Base-by-base conservation (phyloP, 2,113 vertebrate species). In the Elanus axillaris region DNA sequence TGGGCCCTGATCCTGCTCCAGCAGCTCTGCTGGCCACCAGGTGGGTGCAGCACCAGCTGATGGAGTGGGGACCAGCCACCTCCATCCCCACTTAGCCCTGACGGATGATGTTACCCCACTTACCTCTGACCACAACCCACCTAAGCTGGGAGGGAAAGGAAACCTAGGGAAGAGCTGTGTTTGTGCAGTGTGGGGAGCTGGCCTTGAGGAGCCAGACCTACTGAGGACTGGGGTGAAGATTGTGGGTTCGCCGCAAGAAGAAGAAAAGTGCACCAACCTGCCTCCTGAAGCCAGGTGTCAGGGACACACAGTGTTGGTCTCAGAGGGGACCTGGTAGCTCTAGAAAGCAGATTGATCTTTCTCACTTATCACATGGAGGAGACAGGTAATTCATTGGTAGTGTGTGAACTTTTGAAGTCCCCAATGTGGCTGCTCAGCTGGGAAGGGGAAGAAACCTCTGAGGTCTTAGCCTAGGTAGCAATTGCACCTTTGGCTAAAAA, bases 101-200 rank as follows among this genome's bases (percentile, higher is more conserved):
- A 31, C 0, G 0, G 56, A 48, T 2, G 4, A 38, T 45, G 45
- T 53, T 67, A 20, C 8, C 66, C 47, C 52, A 25, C 27, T 73
- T 27, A 64, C 5, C 8, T 72, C 74, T 82, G 58, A 27, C 50
- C 67, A 42, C 10, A 90, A 29, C 10, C 9, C 36, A 47, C 9
- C 29, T 42, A 53, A 78, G 6, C 13, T 2, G 1, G 12, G 13
- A 75, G 36, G 20, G 10, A 78, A 67, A 82, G 43, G 15, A 90
- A 88, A 72, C 1, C 5, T 8, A 67, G 19, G 21, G 38, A 42
- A 25, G 14, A 74, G 18, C 45, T 56, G 27, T 80, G 50, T 66
- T 42, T 76, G 50, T 48, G 77, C 45, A 74, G 50, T 0, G 0
- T 40, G 31, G 45, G 29, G n/a, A 43, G 32, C 2, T 66, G 56